Percentiles rank a stretch among this genome's conserved stretches.
These are phyloP conservation scores for Hyppa rectilinea DNA, from an alignment of 2,888 invertebrate genomes.

Conservation along the genomic window DNA sequence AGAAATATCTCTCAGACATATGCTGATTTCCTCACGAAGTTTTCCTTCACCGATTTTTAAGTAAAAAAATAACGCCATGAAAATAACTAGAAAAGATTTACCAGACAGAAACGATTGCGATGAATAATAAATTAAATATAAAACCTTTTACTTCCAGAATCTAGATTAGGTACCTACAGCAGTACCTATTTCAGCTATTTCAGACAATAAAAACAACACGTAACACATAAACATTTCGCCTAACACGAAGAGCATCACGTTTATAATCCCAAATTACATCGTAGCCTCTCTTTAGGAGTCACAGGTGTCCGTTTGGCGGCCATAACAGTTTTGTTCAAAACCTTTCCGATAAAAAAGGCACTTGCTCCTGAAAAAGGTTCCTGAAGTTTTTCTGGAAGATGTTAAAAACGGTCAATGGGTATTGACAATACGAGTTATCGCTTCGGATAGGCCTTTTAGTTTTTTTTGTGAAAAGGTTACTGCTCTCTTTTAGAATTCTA, in stretches of 20 bases:
- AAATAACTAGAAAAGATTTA: not conserved
- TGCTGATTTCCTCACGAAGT: too few relatives aligned
- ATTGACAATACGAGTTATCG: constrained; percentile 51
- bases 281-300: constrained; percentile 49
- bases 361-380: constrained; percentile 42
- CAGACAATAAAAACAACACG: constrained; percentile 18
- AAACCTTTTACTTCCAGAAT: constrained; percentile 1
- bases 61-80: too few relatives aligned
- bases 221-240: constrained; percentile 16
- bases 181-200: not conserved
- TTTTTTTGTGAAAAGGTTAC: not conserved
- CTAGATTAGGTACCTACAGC: constrained; percentile 2
- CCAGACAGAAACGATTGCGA: constrained; percentile 12
- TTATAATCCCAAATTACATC: constrained; percentile 50
- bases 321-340: constrained; percentile 64
- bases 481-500: not conserved
- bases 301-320: constrained; percentile 62
- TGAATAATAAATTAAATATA: constrained; percentile 33
- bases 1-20: too few relatives aligned
- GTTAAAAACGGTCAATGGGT: constrained; percentile 41
- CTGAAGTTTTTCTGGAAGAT: constrained; percentile 54
- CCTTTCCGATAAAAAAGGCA: constrained; percentile 62
- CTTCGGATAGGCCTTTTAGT: not conserved
- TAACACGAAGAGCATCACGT: constrained; percentile 23
- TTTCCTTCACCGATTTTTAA: too few relatives aligned